Evolutionary conservation across 2,888 invertebrate species (phyloP), one percentile per base, ranked within the genome.

Genomic region (Trachelus troglodyta): DNA sequence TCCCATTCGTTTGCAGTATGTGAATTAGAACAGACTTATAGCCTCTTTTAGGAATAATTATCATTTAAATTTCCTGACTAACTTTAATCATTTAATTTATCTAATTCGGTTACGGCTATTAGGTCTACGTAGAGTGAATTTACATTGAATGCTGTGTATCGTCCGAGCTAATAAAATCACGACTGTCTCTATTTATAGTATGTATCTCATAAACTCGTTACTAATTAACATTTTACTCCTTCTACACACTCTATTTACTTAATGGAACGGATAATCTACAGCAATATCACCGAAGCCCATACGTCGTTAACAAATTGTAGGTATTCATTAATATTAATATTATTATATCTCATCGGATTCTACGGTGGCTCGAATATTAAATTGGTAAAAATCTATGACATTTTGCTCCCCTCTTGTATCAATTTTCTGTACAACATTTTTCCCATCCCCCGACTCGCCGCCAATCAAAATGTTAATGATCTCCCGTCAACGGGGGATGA

Each of bases 111-210:
- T 68, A 75, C 74, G 35, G 74, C 74, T 74, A 74, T 35, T 74
- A 30, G 30, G 74, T 37, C 35, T 74, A 74, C 74, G 34, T 74
- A 74, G 74, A 74, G 30, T 74, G 81, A 84, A 82, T 86, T 82
- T 84, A 88, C 87, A 87, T 82, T 83, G 77, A 89, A 87, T 83
- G 87, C 83, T 82, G 82, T 84, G 75, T 84, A 83, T 77, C 81
- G 84, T 83, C 82, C 87, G 86, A 89, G 87, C 89, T 89, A 89
- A 88, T 86, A 86, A 86, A 88, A 89, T 89, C 88, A 88, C 88
- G 88, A 86, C 88, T 83, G 85, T 85, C 87, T 88, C 89, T 89
- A 88, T 86, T 85, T 81, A 76, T 83, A 86, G n/a, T 77, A 77
- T 77, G 77, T 69, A 75, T 83, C 83, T 85, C 82, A 85, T 85